Percentiles rank a stretch among this genome's conserved stretches.
These are phyloP conservation scores for Linnaemya vulpina DNA, from an alignment of 2,888 invertebrate genomes.

Conservation along the genomic window DNA sequence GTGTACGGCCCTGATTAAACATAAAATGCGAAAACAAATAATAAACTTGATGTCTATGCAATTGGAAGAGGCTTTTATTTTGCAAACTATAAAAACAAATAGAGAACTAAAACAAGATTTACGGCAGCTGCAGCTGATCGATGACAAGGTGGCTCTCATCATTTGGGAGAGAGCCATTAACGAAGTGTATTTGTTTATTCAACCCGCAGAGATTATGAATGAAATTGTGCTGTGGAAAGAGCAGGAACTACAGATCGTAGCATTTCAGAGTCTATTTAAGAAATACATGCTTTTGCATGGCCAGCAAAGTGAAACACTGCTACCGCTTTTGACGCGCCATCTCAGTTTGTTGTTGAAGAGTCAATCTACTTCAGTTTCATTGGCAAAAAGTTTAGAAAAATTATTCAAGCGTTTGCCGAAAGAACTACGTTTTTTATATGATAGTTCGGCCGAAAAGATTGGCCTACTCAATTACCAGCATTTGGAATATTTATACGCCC, in stretches of 20 bases:
- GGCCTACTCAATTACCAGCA: slow-evolving; percentile 63
- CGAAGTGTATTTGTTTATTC: slow-evolving; percentile 64
- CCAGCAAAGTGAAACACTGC: background rate
- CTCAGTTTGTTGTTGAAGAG: background rate
- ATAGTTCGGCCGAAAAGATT: background rate
- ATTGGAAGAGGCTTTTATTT: slow-evolving; percentile 68
- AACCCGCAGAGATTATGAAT: slow-evolving; percentile 40
- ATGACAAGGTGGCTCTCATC: slow-evolving; percentile 49
- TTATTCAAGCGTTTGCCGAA: slow-evolving; percentile 45
- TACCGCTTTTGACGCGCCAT: slow-evolving; percentile 41
- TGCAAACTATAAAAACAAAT: slow-evolving; percentile 15
- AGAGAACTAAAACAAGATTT: slow-evolving; percentile 39
- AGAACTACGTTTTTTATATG: slow-evolving; percentile 47
- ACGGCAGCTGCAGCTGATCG: slow-evolving; percentile 39
- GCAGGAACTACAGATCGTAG: slow-evolving; percentile 27
- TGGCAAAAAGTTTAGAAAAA: background rate
- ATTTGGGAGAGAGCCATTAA: slow-evolving; percentile 62
- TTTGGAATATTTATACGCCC: slow-evolving; percentile 71
- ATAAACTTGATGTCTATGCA: slow-evolving; percentile 38
- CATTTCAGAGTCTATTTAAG: slow-evolving; percentile 34
- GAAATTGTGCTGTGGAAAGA: slow-evolving; percentile 9
- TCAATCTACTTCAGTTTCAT: background rate
- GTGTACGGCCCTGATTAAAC: slow-evolving; percentile 54
- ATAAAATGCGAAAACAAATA: slow-evolving; percentile 66
- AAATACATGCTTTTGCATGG: slow-evolving; percentile 4